Evolutionary conservation across 2,113 vertebrate species (phyloP).

Genomic region (Psittacara wagleri): DNA sequence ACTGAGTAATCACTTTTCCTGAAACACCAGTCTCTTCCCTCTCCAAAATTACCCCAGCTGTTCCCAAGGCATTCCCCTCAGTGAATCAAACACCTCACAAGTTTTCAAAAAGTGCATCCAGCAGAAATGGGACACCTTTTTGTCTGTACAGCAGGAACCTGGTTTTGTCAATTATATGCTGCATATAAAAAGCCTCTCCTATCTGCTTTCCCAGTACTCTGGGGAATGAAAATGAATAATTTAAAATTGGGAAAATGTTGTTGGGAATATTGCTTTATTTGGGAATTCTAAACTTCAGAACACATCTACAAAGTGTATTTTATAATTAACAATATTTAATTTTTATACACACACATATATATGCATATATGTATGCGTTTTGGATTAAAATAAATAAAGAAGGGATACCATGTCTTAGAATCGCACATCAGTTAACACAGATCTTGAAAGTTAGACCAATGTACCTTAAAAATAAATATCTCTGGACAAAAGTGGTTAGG

Average conservation of each 20-base stretch:
- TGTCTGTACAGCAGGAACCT: neutral
- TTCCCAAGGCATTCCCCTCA: neutral
- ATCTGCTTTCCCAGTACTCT: constrained; percentile 27
- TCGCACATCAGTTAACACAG: neutral
- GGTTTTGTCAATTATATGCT: constrained; percentile 25
- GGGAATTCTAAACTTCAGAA: neutral
- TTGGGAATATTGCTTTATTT: constrained; percentile 54
- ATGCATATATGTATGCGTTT: neutral
- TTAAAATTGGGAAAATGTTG: constrained; percentile 30
- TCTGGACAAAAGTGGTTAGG: neutral
- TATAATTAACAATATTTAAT: constrained; percentile 19
- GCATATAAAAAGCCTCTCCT: constrained; percentile 29
- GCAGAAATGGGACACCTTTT: constrained; percentile 30
- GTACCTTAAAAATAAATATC: neutral
- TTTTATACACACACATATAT: neutral
- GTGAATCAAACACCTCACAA: neutral
- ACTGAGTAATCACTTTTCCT: neutral
- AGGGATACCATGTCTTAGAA: neutral
- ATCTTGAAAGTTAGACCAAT: neutral
- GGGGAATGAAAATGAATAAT: constrained; percentile 17
- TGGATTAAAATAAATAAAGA: neutral
- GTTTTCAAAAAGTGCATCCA: neutral
- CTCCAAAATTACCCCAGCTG: neutral
- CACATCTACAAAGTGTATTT: neutral
- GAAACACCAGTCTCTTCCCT: neutral